A percentile compares a stretch with the other conserved stretches of the same genome.
phyloP scores from a whole-genome alignment of 2,797 vertebrate species.

The Meda fulgida region DNA sequence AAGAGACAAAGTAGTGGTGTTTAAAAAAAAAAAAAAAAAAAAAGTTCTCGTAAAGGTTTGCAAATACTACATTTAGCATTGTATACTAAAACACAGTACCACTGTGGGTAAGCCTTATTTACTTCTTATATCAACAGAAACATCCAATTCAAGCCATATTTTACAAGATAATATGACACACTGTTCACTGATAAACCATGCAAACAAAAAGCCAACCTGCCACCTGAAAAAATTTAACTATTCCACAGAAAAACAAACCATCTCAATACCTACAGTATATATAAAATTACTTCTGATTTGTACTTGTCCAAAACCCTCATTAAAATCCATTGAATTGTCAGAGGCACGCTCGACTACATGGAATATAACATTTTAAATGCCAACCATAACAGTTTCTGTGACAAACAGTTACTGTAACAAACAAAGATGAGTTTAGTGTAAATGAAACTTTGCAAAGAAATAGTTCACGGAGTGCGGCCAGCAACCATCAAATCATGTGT shows the following conservation, averaged over 20 bases:
- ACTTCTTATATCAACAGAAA: slow-evolving; percentile 30
- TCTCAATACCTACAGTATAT: not conserved
- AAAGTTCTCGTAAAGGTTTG: slow-evolving; percentile 38
- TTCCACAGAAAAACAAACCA: not conserved
- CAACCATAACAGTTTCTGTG: not conserved
- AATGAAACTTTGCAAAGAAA: slow-evolving; percentile 4
- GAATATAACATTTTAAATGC: not conserved
- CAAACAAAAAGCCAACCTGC: slow-evolving; percentile 1
- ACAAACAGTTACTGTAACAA: not conserved
- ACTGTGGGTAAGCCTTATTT: not conserved
- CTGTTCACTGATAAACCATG: slow-evolving; percentile 15
- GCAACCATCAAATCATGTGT: slow-evolving; percentile 6
- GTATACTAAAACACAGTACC: slow-evolving; percentile 28
- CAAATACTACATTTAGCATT: slow-evolving; percentile 42
- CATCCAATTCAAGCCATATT: slow-evolving; percentile 5
- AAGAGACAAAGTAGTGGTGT: slow-evolving; percentile 50
- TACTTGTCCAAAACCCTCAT: not conserved
- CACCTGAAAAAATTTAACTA: not conserved
- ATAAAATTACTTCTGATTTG: not conserved
- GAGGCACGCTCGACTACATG: not conserved
- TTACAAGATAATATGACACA: slow-evolving; percentile 14
- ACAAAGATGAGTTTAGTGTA: not conserved
- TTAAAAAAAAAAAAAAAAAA: slow-evolving; percentile 51
- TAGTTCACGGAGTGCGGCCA: not conserved
- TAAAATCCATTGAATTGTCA: not conserved